A percentile compares a stretch with the other conserved stretches of the same genome.
Evolutionary conservation across 2,113 vertebrate genomes (phyloP).

Genomic region (Engraulis encrasicolus): DNA sequence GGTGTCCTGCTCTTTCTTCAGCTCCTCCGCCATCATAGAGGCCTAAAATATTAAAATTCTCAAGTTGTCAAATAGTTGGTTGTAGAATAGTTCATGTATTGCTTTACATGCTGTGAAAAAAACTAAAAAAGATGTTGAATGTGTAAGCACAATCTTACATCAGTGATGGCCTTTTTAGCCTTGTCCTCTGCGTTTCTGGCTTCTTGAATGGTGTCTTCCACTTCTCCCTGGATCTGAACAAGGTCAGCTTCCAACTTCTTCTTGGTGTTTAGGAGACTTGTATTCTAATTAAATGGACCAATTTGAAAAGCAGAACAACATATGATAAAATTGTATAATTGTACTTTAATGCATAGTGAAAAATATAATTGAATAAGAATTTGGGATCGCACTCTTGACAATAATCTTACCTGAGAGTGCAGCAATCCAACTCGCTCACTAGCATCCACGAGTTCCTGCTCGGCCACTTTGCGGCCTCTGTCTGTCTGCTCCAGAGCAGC

Average conservation of each 20-base stretch:
- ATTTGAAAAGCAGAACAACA: no score
- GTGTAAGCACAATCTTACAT: constrained; percentile 64
- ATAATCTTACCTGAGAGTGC: constrained; percentile 78
- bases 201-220: constrained; percentile 63
- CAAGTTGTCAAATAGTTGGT: no score
- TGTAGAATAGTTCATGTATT: no score
- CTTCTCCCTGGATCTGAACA: constrained; percentile 66
- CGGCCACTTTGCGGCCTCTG: constrained; percentile 83
- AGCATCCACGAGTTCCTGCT: constrained; percentile 87
- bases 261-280: constrained; percentile 80
- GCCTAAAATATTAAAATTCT: constrained; percentile 61
- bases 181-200: constrained; percentile 86
- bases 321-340: background rate
- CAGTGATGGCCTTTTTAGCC: constrained; percentile 91
- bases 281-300: no score
- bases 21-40: constrained; percentile 85
- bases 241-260: constrained; percentile 82
- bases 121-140: no score
- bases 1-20: constrained; percentile 88
- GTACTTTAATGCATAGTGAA: no score
- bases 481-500: constrained; percentile 86
- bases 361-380: no score
- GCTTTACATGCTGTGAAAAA: background rate
- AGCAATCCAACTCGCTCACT: constrained; percentile 81
- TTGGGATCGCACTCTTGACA: no score